phyloP scores from a whole-genome alignment of 1,140 invertebrate species.

The Orius laevigatus region DNA sequence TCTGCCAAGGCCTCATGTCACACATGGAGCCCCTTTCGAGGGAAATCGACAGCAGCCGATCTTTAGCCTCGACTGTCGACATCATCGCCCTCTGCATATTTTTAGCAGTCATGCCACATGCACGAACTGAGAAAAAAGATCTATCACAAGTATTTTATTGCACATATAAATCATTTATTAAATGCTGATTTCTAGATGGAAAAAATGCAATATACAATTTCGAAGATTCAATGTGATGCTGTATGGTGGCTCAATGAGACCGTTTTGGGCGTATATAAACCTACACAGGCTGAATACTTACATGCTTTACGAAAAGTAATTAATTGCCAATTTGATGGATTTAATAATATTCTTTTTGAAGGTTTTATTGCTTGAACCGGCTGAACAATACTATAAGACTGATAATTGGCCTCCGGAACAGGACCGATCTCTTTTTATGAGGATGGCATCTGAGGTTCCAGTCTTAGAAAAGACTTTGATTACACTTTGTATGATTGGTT shows the following conservation, averaged over 20 bases:
- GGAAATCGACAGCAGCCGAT: slow-evolving; percentile 57
- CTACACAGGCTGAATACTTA: slow-evolving; percentile 53
- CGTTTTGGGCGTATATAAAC: slow-evolving; percentile 55
- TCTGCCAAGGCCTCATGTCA: slow-evolving; percentile 52
- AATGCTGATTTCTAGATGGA: slow-evolving; percentile 28
- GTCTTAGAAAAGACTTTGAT: slow-evolving; percentile 20
- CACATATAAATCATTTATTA: neutral
- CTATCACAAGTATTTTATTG: slow-evolving; percentile 21
- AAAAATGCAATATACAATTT: slow-evolving; percentile 50
- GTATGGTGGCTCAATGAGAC: slow-evolving; percentile 72
- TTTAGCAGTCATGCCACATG: slow-evolving; percentile 46
- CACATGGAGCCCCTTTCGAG: slow-evolving; percentile 34
- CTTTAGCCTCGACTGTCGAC: slow-evolving; percentile 69
- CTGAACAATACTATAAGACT: slow-evolving; percentile 75
- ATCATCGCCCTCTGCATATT: slow-evolving; percentile 73
- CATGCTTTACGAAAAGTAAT: slow-evolving; percentile 63
- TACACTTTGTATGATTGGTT: slow-evolving; percentile 13
- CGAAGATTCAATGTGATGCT: slow-evolving; percentile 63
- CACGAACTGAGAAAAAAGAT: slow-evolving; percentile 47
- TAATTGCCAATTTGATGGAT: neutral
- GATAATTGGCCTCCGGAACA: slow-evolving; percentile 90
- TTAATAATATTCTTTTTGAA: slow-evolving; percentile 20
- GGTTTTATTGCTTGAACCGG: slow-evolving; percentile 65
- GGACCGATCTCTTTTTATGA: slow-evolving; percentile 58
- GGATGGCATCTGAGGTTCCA: slow-evolving; percentile 64